Conservation (phyloP, 2,797 vertebrate genomes). For the Chiloscyllium punctatum region DNA sequence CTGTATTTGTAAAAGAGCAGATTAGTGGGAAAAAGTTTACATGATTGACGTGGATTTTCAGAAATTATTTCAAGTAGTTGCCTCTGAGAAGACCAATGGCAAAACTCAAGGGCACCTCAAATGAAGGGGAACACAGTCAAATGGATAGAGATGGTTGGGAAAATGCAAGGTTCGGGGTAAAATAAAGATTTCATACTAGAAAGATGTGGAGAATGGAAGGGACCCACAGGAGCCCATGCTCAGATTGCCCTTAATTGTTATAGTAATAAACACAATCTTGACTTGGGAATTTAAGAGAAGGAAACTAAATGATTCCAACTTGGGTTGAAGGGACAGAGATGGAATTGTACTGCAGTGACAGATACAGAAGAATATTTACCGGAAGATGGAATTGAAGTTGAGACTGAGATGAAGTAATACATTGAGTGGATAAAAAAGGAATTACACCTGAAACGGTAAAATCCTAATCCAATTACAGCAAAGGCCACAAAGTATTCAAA, state of each 20-base stretch:
- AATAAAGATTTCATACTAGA: neutral
- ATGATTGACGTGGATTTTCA: neutral
- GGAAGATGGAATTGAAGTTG: neutral
- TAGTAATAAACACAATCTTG: neutral
- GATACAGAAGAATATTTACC: no score
- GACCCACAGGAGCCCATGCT: neutral
- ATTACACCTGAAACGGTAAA: neutral
- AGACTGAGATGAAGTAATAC: neutral
- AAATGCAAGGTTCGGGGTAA: neutral
- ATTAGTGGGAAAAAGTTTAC: neutral
- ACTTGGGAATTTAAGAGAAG: no score
- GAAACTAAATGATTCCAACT: no score
- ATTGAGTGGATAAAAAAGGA: neutral
- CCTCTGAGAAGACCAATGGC: neutral
- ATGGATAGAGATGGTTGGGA: neutral
- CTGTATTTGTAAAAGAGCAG: neutral
- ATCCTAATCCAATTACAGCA: neutral
- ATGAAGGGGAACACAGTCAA: neutral
- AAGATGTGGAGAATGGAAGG: neutral
- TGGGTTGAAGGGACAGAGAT: no score
- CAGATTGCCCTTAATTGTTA: neutral
- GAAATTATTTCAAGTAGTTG: no score
- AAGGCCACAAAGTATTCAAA: no score
- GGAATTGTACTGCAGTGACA: no score
- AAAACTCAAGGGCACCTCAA: no score